Evolutionary conservation across 1,140 invertebrate genomes (phyloP), one percentile per base, ranked within the genome.

Genomic region (Anastrepha obliqua): DNA sequence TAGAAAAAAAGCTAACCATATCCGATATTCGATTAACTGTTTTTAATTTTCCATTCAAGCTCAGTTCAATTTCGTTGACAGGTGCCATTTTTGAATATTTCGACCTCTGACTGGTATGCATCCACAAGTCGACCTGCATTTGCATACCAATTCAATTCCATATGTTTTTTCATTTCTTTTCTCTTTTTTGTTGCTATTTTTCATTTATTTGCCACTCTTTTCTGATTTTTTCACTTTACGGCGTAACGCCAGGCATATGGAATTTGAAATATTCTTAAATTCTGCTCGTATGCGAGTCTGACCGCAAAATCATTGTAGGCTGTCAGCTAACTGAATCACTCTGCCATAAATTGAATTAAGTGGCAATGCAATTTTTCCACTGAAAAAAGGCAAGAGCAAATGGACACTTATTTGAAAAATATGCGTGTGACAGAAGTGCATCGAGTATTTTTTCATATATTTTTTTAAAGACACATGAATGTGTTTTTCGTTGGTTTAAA

Each of bases 311-410:
- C 74, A 15, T 81, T 81, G 44, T 7, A 55, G 17, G 17, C 44
- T 81, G 74, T n/a, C 74, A 81, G 44, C 44, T 81, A 81, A 81
- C 47, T 55, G 47, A 81, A 81, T 81, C 74, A 81, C 9, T 47
- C 17, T 55, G 74, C 11, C 17, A 81, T 55, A 81, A 81, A 81
- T 81, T 81, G 74, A 81, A 81, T 81, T 81, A 81, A 55, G 74
- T 81, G 44, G 29, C 47, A 81, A 81, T 55, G n/a, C 17, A 55
- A n/a, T 55, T 51, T 55, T 81, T 51, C n/a, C n/a, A 55, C 20
- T 51, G 17, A 81, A 51, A 81, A 29, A n/a, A 7, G 8, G 47
- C 0, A 3, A 81, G 15, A 29, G 42, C 44, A 81, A 55, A 44
- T 74, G 67, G 42, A 6, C 39, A 74, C 17, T 74, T 17, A 74